phyloP scores from a whole-genome alignment of 92 coral and sea anemone genomes.

The Paragorgia papillata region DNA sequence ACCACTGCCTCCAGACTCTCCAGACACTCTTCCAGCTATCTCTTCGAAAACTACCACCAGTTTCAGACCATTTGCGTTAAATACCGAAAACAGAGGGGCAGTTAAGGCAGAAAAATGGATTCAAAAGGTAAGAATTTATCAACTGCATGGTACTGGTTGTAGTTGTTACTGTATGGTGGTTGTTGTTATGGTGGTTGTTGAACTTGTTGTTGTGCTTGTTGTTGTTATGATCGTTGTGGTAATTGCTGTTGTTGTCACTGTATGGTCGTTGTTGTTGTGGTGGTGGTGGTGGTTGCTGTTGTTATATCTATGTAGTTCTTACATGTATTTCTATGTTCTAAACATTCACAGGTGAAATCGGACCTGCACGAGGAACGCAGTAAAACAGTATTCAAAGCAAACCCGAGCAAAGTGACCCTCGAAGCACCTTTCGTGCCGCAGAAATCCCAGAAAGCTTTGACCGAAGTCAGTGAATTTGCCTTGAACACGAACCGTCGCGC shows the following conservation, averaged over 20 bases:
- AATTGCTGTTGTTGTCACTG: neutral
- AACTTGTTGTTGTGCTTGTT: neutral
- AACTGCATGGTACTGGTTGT: neutral
- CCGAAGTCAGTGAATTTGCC: constrained; percentile 79
- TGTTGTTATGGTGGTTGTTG: neutral
- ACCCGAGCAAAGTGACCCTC: constrained; percentile 74
- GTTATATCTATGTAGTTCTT: neutral
- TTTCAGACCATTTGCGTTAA: constrained; percentile 77
- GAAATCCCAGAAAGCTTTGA: constrained; percentile 75
- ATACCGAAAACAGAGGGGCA: constrained; percentile 89
- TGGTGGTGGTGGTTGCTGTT: neutral
- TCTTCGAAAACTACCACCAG: constrained; percentile 68
- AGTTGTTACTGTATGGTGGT: neutral
- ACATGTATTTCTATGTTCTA: neutral
- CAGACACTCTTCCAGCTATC: constrained; percentile 63
- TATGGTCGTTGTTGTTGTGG: neutral
- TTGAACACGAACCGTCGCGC: constrained; percentile 82
- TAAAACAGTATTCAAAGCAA: constrained; percentile 79
- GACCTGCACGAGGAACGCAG: constrained; percentile 72
- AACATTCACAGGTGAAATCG: constrained; percentile 65
- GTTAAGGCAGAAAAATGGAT: constrained; percentile 92
- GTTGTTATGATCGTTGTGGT: neutral
- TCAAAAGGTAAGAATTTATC: constrained; percentile 63
- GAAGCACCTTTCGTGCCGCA: constrained; percentile 86
- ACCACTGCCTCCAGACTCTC: constrained; percentile 81